Conservation (phyloP, 92 coral and sea anemone genomes). For the Hydrozoanthus gracilis region DNA sequence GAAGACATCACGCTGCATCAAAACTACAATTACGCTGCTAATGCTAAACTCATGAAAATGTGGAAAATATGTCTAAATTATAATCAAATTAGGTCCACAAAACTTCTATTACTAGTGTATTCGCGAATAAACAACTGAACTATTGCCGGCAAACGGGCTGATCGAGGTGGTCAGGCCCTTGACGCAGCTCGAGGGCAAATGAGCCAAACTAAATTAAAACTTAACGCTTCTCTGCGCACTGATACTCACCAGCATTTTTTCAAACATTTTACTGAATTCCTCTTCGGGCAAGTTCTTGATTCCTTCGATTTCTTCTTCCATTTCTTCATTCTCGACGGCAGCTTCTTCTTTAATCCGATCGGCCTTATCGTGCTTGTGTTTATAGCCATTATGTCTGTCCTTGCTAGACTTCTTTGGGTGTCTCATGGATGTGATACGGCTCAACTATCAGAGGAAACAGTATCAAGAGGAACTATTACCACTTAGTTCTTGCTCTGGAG, state of each 20-base stretch:
- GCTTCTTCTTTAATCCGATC: slow-evolving; percentile 45
- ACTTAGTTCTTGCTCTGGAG: not conserved
- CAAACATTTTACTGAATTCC: slow-evolving; percentile 42
- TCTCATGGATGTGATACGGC: slow-evolving; percentile 49
- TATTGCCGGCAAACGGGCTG: slow-evolving; percentile 1
- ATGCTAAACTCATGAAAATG: slow-evolving; percentile 5
- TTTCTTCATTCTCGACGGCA: slow-evolving; percentile 34
- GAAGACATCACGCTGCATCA: slow-evolving; percentile 2
- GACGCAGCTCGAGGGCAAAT: slow-evolving; percentile 23
- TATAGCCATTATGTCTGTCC: slow-evolving; percentile 36
- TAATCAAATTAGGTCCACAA: not conserved
- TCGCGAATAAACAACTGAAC: not conserved
- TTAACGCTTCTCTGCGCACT: slow-evolving; percentile 30
- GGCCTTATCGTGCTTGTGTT: slow-evolving; percentile 31
- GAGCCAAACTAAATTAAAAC: not conserved
- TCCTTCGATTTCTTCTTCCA: slow-evolving; percentile 41
- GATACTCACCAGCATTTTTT: slow-evolving; percentile 44
- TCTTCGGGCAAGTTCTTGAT: slow-evolving; percentile 41
- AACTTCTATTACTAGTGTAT: not conserved
- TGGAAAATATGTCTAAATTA: not conserved
- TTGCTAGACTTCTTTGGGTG: slow-evolving; percentile 47
- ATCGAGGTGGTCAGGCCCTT: slow-evolving; percentile 24
- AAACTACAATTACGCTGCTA: not conserved
- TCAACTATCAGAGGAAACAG: slow-evolving; percentile 13
- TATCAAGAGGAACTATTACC: not conserved